phyloP scores from a whole-genome alignment of 2,113 vertebrate species.

The Aspidoscelis tigris region DNA sequence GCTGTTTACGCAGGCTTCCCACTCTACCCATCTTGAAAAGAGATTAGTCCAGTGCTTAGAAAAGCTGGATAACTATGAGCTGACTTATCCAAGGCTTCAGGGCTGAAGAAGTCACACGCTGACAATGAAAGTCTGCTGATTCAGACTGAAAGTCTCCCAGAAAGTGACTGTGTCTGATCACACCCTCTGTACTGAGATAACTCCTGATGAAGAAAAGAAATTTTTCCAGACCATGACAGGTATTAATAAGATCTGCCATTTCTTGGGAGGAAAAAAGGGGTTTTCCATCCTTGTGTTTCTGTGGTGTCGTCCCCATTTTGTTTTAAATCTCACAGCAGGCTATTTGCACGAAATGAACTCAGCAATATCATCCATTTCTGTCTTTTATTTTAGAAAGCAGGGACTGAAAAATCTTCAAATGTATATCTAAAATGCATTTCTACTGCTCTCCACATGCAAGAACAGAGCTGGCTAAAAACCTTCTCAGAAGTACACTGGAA shows the following conservation, averaged over 20 bases:
- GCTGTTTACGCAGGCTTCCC: too few species aligned
- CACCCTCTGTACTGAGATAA: neutral
- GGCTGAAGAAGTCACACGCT: too few species aligned
- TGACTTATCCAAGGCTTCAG: too few species aligned
- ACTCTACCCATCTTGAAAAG: too few species aligned
- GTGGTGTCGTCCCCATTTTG: neutral
- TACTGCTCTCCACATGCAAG: neutral
- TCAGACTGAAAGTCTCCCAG: too few species aligned
- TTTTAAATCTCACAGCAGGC: neutral
- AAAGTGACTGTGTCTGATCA: too few species aligned
- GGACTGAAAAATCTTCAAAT: neutral
- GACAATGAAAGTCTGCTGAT: too few species aligned
- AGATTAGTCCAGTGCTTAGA: too few species aligned
- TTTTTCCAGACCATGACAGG: neutral
- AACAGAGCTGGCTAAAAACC: neutral
- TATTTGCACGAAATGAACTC: neutral
- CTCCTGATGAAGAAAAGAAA: neutral
- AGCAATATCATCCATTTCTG: slow-evolving; percentile 1
- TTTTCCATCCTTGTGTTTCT: neutral
- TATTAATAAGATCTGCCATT: neutral
- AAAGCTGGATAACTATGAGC: too few species aligned
- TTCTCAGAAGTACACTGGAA: neutral
- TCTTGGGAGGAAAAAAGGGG: neutral
- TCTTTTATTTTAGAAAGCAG: neutral
- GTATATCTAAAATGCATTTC: neutral